A percentile compares a stretch with the other conserved stretches of the same genome.
phyloP scores from a whole-genome alignment of 2,888 invertebrate genomes.

The Cryptosula pallasiana region DNA sequence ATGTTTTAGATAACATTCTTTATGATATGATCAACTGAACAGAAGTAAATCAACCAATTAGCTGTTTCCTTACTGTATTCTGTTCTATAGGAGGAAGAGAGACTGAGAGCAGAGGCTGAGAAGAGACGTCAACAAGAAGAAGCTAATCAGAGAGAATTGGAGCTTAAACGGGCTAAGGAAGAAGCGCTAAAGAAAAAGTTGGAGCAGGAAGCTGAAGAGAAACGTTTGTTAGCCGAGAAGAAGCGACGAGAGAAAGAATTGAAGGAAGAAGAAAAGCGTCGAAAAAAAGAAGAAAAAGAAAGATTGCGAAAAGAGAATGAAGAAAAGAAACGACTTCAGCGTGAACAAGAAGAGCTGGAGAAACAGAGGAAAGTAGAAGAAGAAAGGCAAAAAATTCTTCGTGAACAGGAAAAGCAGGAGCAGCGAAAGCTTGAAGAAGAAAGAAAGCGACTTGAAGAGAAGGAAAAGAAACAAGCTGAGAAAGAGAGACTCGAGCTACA shows the following conservation, averaged over 20 bases:
- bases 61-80: neutral
- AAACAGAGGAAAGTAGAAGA: neutral
- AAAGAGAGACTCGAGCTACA: neutral
- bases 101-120: neutral
- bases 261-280: neutral
- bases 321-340: neutral
- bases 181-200: constrained; percentile 23
- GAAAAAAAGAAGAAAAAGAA: neutral
- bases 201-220: constrained; percentile 25
- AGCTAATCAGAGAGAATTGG: constrained; percentile 11
- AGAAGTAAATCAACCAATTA: no score
- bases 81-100: neutral
- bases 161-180: constrained; percentile 24
- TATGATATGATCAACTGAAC: no score
- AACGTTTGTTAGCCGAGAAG: neutral
- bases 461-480: neutral
- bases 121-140: neutral
- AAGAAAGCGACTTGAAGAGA: neutral
- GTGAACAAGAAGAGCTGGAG: neutral
- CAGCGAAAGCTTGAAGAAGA: neutral
- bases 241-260: neutral
- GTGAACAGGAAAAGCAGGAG: neutral
- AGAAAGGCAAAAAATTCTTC: neutral
- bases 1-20: no score
- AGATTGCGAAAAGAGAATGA: neutral